Evolutionary conservation across 2,888 invertebrate genomes (phyloP).

Genomic region (Patella pellucida): DNA sequence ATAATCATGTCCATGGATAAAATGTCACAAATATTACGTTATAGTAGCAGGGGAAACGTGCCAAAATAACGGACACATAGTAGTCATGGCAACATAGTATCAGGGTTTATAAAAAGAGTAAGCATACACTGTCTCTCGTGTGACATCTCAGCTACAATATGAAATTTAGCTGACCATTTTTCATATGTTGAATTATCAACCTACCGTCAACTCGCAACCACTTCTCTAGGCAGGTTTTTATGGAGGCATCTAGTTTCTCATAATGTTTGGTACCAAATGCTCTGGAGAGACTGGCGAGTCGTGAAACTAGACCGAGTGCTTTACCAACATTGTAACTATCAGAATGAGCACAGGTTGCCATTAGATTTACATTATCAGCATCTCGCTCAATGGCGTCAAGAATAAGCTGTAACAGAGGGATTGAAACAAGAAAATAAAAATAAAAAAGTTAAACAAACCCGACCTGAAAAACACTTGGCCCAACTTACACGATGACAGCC

Average conservation of each 20-base stretch:
- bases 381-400: constrained; percentile 50
- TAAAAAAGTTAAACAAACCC: too few relatives aligned
- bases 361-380: constrained; percentile 42
- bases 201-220: constrained; percentile 56
- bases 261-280: constrained; percentile 53
- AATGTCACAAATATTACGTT: too few relatives aligned
- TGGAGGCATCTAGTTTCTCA: constrained; percentile 39
- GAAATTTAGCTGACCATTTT: too few relatives aligned
- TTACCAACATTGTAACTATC: constrained; percentile 59
- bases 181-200: not conserved
- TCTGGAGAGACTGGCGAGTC: constrained; percentile 55
- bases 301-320: constrained; percentile 48
- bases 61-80: too few relatives aligned
- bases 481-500: too few relatives aligned
- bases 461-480: too few relatives aligned
- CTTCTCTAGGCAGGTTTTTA: constrained; percentile 51
- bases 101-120: too few relatives aligned
- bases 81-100: too few relatives aligned
- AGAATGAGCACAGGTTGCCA: constrained; percentile 42
- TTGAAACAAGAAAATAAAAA: not conserved
- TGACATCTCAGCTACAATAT: too few relatives aligned
- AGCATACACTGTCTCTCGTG: too few relatives aligned
- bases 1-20: too few relatives aligned
- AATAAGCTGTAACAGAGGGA: constrained; percentile 40
- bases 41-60: too few relatives aligned